These are phyloP conservation scores for Cryptomyrus ogoouensis DNA, from an alignment of 2,113 vertebrate genomes.

Conservation along the genomic window DNA sequence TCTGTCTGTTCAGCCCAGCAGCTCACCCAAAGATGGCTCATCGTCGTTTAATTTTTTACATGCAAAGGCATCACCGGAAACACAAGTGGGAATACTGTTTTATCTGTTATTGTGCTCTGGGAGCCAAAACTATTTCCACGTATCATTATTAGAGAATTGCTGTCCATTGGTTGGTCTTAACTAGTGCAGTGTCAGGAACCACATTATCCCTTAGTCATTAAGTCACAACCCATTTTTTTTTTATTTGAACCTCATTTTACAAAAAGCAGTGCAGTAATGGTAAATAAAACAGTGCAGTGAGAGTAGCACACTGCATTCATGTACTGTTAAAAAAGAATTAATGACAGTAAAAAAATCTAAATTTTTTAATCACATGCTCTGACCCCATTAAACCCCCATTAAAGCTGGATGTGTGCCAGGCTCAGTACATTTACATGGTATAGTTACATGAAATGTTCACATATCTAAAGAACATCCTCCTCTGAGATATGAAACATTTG, in stretches of 20 bases:
- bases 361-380: background rate
- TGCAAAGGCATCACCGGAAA: background rate
- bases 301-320: background rate
- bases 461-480: background rate
- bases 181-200: background rate
- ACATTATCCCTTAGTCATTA: background rate
- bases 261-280: background rate
- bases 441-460: background rate
- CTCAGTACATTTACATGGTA: background rate
- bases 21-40: background rate
- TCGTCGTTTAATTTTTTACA: background rate
- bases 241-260: background rate
- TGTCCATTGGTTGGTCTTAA: background rate
- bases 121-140: background rate
- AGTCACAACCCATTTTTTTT: background rate
- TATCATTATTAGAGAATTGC: background rate
- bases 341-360: too few relatives aligned
- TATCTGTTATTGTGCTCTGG: background rate
- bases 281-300: background rate
- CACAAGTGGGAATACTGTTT: background rate
- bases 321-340: too few relatives aligned
- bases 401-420: background rate
- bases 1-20: background rate
- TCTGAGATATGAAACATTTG: background rate
- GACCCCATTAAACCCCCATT: background rate